These are phyloP conservation scores for Patella vulgata DNA, from an alignment of 1,140 invertebrate species.

Conservation along the genomic window DNA sequence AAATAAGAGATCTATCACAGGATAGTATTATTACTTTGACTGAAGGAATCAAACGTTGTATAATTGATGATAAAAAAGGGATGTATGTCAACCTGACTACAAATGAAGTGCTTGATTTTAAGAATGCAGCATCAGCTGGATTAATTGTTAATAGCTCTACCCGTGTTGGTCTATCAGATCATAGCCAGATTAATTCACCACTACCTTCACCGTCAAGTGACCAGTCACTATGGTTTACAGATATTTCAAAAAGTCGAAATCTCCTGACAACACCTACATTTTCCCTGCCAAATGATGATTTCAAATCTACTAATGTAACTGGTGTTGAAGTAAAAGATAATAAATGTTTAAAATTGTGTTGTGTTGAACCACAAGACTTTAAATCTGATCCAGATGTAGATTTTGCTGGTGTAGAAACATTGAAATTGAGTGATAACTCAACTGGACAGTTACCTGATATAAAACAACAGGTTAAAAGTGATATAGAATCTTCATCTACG, in stretches of 20 bases:
- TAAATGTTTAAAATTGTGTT: no score
- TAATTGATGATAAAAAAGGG: conserved; percentile 80
- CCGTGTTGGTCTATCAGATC: conserved; percentile 49
- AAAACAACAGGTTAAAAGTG: no score
- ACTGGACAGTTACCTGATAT: background rate
- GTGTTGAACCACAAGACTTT: background rate
- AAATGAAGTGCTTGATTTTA: conserved; percentile 66
- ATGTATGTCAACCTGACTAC: conserved; percentile 70
- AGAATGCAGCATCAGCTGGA: conserved; percentile 84
- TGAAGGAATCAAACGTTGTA: conserved; percentile 78
- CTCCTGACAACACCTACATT: background rate
- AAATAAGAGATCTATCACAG: conserved; percentile 68
- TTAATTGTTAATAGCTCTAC: conserved; percentile 67
- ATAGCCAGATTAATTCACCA: background rate
- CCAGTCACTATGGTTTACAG: no score
- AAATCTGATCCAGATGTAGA: background rate
- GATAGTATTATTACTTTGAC: conserved; percentile 49
- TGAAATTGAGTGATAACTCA: background rate
- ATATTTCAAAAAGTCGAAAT: conserved; percentile 1
- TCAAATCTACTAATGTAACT: conserved; percentile 2
- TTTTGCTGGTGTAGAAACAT: background rate
- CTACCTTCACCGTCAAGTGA: conserved; percentile 7
- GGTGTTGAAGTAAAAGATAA: background rate
- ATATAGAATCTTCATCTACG: no score
- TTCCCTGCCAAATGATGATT: background rate